Percentiles rank a stretch among this genome's conserved stretches.
Conservation (phyloP, 2,113 vertebrate species). For the Trinectes maculatus region DNA sequence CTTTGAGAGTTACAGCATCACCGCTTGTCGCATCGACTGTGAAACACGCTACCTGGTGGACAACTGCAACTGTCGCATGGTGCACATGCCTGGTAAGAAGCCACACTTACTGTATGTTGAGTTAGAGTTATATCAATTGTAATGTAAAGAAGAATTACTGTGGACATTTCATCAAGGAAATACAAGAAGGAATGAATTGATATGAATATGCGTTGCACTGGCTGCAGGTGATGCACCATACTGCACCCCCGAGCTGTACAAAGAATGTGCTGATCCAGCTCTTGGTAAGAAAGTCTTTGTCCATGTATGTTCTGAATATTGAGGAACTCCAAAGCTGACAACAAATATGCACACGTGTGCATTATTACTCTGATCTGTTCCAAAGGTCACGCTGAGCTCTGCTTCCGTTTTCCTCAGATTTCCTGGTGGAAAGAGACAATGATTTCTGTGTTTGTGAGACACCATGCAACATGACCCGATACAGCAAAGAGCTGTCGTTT, state of each 20-base stretch:
- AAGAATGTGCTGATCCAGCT: slow-evolving; percentile 96
- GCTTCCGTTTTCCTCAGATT: slow-evolving; percentile 81
- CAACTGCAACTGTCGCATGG: slow-evolving; percentile 99
- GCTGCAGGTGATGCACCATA: slow-evolving; percentile 92
- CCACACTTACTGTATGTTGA: neutral
- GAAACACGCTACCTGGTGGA: slow-evolving; percentile 98
- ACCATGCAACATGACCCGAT: slow-evolving; percentile 97
- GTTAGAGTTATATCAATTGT: slow-evolving; percentile 3
- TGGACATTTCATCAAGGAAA: neutral
- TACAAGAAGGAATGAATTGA: neutral
- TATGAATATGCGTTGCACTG: slow-evolving; percentile 35
- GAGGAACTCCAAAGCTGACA: slow-evolving; percentile 17
- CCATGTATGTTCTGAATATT: slow-evolving; percentile 12
- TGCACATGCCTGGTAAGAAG: slow-evolving; percentile 94
- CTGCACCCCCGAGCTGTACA: slow-evolving; percentile 97
- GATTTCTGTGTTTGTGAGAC: slow-evolving; percentile 96
- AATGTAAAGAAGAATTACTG: neutral
- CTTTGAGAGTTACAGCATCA: slow-evolving; percentile 96
- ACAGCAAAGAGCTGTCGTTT: slow-evolving; percentile 97
- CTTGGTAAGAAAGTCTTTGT: slow-evolving; percentile 85
- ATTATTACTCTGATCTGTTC: no score
- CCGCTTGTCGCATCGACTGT: slow-evolving; percentile 96
- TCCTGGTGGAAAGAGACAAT: slow-evolving; percentile 95
- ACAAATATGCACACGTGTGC: slow-evolving; percentile 8
- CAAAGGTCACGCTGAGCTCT: slow-evolving; percentile 42